These are phyloP conservation scores for Halichondria panicea DNA, from an alignment of 37 sponge, comb jelly and placozoan species.

Conservation along the genomic window DNA sequence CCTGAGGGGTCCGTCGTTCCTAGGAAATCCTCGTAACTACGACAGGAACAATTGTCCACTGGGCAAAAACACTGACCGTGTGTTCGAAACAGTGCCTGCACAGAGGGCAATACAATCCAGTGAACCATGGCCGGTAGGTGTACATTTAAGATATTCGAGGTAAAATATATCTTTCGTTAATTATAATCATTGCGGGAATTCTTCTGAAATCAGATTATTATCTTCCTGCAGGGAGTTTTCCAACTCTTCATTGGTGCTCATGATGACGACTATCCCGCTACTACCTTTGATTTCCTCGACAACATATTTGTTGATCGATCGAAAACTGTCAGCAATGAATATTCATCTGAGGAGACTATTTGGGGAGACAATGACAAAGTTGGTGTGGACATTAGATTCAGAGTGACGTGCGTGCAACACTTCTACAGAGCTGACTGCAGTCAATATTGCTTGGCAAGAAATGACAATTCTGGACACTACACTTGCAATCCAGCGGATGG, in stretches of 20 bases:
- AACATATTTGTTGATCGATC: slow-evolving; percentile 5
- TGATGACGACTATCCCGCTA: not conserved
- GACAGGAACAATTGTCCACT: too few species aligned
- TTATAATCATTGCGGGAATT: not conserved
- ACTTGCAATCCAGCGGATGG: slow-evolving; percentile 11
- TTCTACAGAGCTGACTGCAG: slow-evolving; percentile 11
- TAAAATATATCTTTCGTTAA: not conserved
- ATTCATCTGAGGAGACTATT: not conserved
- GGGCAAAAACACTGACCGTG: not conserved
- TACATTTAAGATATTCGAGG: not conserved
- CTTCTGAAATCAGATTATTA: not conserved
- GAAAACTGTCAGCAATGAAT: not conserved
- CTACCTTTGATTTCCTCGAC: slow-evolving; percentile 4
- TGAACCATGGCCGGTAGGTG: not conserved
- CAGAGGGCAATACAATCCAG: not conserved
- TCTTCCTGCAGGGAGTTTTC: slow-evolving; percentile 16
- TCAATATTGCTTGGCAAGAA: not conserved
- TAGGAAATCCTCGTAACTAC: too few species aligned
- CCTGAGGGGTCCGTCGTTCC: too few species aligned
- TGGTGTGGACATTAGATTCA: not conserved
- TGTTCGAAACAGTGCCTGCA: not conserved
- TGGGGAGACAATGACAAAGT: slow-evolving; percentile 1
- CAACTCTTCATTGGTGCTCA: slow-evolving; percentile 15
- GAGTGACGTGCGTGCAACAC: not conserved
- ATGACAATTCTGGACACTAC: slow-evolving; percentile 3